Percentiles rank a stretch among this genome's conserved stretches.
Conservation (phyloP, 2,888 invertebrate genomes). For the Epirrhoe alternata region DNA sequence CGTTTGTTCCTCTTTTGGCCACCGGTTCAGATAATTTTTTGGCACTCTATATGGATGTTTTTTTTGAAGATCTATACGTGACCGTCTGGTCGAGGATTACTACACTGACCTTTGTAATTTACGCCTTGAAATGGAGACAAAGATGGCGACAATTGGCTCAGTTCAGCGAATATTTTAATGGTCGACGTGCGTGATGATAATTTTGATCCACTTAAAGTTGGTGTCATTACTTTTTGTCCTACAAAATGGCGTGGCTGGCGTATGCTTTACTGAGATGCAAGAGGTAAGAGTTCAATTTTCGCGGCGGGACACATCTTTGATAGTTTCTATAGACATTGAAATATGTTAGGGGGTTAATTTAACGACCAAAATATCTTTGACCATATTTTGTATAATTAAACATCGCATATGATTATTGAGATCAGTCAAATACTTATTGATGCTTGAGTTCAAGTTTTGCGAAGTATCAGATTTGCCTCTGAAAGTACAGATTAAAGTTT, state of each 20-base stretch:
- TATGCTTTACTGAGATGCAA: not conserved
- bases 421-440: not conserved
- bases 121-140: constrained; percentile 18
- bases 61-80: constrained; percentile 38
- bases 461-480: not conserved
- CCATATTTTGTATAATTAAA: too few relatives aligned
- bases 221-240: not conserved
- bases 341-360: too few relatives aligned
- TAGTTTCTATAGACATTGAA: too few relatives aligned
- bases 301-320: too few relatives aligned
- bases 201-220: constrained; percentile 1
- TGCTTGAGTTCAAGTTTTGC: not conserved
- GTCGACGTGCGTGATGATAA: constrained; percentile 22
- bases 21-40: too few relatives aligned
- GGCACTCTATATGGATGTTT: constrained; percentile 32
- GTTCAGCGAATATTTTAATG: constrained; percentile 30
- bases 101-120: constrained; percentile 31
- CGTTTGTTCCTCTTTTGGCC: too few relatives aligned
- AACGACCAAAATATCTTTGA: too few relatives aligned
- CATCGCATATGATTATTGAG: not conserved
- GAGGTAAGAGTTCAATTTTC: not conserved
- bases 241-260: not conserved
- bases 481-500: too few relatives aligned
- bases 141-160: constrained; percentile 24
- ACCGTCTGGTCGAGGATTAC: constrained; percentile 22